Conservation (phyloP, 2,888 invertebrate genomes). For the Drosophila nr. medialis region DNA sequence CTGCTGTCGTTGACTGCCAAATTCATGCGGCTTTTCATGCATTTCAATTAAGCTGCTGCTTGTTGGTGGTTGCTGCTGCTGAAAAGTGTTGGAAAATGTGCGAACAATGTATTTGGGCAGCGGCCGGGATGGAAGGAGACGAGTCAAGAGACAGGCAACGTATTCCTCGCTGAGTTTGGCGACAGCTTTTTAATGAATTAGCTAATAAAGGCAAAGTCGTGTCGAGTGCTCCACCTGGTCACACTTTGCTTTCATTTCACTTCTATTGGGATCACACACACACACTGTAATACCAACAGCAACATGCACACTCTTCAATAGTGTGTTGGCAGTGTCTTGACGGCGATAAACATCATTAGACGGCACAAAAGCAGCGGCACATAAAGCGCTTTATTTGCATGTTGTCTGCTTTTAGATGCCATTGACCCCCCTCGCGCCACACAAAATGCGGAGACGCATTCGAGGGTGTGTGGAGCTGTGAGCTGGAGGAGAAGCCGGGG, state of each 20-base stretch:
- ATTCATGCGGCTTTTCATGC: slow-evolving; percentile 78
- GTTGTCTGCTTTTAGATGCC: slow-evolving; percentile 74
- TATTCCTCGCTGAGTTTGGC: slow-evolving; percentile 26
- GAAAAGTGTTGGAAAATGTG: slow-evolving; percentile 67
- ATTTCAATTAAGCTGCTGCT: slow-evolving; percentile 72
- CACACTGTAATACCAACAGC: neutral
- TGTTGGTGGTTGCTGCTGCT: slow-evolving; percentile 42
- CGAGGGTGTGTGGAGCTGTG: neutral
- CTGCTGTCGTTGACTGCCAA: slow-evolving; percentile 71
- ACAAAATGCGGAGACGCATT: slow-evolving; percentile 16
- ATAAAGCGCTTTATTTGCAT: slow-evolving; percentile 76
- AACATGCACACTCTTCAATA: slow-evolving; percentile 31
- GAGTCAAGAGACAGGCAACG: neutral
- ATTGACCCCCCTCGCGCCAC: slow-evolving; percentile 58
- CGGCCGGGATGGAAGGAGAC: neutral
- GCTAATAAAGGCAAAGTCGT: slow-evolving; percentile 63
- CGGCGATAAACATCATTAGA: slow-evolving; percentile 76
- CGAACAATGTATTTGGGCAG: slow-evolving; percentile 51
- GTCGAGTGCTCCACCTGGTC: slow-evolving; percentile 47
- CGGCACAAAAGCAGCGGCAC: slow-evolving; percentile 62
- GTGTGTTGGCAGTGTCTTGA: slow-evolving; percentile 56
- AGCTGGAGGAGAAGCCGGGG: too few species aligned
- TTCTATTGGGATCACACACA: slow-evolving; percentile 27
- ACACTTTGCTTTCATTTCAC: slow-evolving; percentile 41
- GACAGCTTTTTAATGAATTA: slow-evolving; percentile 74